Evolutionary conservation across 2,888 invertebrate species (phyloP).

Genomic region (Odontomyia ornata): DNA sequence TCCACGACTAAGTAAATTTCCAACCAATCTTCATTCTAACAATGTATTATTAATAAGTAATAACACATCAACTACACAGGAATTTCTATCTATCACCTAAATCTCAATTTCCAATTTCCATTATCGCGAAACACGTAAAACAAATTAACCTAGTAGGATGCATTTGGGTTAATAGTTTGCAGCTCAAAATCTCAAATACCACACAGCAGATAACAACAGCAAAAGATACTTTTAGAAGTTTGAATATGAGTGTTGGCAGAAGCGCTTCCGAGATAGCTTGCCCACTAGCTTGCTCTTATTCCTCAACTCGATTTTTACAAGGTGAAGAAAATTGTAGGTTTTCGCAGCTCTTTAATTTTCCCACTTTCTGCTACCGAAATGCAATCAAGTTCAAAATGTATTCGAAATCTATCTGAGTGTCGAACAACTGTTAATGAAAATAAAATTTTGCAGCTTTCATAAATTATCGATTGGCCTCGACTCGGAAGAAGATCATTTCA

Average conservation of each 20-base stretch:
- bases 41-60: neutral
- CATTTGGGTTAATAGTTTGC: slow-evolving; percentile 25
- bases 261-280: too few species aligned
- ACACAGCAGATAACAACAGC: neutral
- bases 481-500: neutral
- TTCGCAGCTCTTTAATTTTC: slow-evolving; percentile 2
- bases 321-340: slow-evolving; percentile 1
- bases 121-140: slow-evolving; percentile 22
- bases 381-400: too few species aligned
- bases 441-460: neutral
- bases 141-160: slow-evolving; percentile 19
- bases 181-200: neutral
- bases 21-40: too few species aligned
- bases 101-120: slow-evolving; percentile 11
- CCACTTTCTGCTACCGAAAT: too few species aligned
- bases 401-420: too few species aligned
- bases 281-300: neutral
- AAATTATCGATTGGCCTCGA: neutral
- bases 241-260: neutral
- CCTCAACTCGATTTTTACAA: neutral
- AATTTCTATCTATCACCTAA: neutral
- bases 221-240: neutral
- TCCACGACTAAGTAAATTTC: too few species aligned
- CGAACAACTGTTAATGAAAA: neutral
- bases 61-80: neutral